Evolutionary conservation across 2,888 invertebrate genomes (phyloP).

Genomic region (Machimus rusticus): DNA sequence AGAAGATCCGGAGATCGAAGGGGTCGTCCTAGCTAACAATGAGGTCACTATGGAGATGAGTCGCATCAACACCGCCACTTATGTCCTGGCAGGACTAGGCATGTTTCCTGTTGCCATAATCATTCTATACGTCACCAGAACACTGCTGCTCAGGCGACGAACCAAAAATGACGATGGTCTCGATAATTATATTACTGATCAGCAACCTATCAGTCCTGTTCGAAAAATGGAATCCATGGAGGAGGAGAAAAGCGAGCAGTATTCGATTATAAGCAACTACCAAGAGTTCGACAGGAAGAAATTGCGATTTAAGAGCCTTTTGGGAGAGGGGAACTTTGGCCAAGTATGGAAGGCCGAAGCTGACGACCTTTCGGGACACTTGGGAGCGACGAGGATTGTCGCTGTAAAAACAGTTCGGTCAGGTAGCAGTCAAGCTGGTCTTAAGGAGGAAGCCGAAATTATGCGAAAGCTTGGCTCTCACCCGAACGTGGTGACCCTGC

Average conservation of each 20-base stretch:
- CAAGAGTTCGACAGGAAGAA: slow-evolving; percentile 81
- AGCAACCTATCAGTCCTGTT: slow-evolving; percentile 63
- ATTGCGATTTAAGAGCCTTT: slow-evolving; percentile 76
- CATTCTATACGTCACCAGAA: slow-evolving; percentile 67
- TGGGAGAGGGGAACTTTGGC: slow-evolving; percentile 87
- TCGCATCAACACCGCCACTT: slow-evolving; percentile 69
- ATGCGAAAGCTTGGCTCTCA: slow-evolving; percentile 86
- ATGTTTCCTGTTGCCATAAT: slow-evolving; percentile 69
- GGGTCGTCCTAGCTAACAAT: slow-evolving; percentile 57
- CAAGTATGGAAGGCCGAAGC: slow-evolving; percentile 85
- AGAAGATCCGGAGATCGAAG: slow-evolving; percentile 52
- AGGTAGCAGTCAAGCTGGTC: slow-evolving; percentile 77
- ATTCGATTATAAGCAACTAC: slow-evolving; percentile 56
- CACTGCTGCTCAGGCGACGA: slow-evolving; percentile 64
- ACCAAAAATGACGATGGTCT: slow-evolving; percentile 66
- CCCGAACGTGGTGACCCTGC: slow-evolving; percentile 80
- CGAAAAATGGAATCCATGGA: slow-evolving; percentile 56
- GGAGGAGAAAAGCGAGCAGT: slow-evolving; percentile 54
- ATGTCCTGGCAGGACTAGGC: slow-evolving; percentile 69
- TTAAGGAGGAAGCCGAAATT: slow-evolving; percentile 81
- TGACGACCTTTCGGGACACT: slow-evolving; percentile 78
- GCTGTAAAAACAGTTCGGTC: slow-evolving; percentile 86
- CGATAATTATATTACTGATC: slow-evolving; percentile 70
- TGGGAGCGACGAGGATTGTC: slow-evolving; percentile 80
- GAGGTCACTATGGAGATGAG: slow-evolving; percentile 69